Percentiles rank a stretch among this genome's conserved stretches.
Evolutionary conservation across 2,888 invertebrate species (phyloP).

Genomic region (Lysandra bellargus): DNA sequence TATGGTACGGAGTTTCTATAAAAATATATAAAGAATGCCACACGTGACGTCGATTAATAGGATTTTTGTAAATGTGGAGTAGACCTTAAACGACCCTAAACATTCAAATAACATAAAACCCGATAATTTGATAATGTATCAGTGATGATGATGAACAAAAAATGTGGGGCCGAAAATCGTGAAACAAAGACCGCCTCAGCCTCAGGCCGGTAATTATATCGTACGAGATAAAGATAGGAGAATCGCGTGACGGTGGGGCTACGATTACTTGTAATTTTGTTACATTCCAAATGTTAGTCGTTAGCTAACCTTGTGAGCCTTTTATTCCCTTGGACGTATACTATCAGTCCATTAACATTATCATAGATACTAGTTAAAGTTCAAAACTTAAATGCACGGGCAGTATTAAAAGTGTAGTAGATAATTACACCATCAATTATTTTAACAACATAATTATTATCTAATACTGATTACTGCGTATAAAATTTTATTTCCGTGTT

Average conservation of each 20-base stretch:
- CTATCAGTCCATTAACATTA: background rate
- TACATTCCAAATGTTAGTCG: conserved; percentile 49
- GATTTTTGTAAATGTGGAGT: background rate
- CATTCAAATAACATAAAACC: background rate
- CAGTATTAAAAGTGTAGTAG: conserved; percentile 7
- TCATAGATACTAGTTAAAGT: background rate
- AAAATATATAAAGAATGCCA: background rate
- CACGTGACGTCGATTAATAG: background rate
- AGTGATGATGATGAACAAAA: conserved; percentile 23
- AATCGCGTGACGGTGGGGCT: conserved; percentile 68
- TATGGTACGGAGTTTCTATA: background rate
- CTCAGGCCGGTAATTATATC: conserved; percentile 67
- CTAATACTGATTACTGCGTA: background rate
- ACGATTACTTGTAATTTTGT: conserved; percentile 71
- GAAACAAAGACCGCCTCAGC: conserved; percentile 60
- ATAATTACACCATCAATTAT: conserved; percentile 5
- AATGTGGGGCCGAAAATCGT: conserved; percentile 37
- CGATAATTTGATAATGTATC: background rate
- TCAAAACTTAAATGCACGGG: background rate
- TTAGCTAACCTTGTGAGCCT: conserved; percentile 37
- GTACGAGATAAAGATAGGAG: conserved; percentile 67
- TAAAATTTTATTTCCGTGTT: background rate
- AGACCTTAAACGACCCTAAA: background rate
- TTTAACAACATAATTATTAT: background rate
- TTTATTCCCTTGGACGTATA: conserved; percentile 3